phyloP scores from a whole-genome alignment of 2,113 vertebrate genomes.

The Tenrec ecaudatus region DNA sequence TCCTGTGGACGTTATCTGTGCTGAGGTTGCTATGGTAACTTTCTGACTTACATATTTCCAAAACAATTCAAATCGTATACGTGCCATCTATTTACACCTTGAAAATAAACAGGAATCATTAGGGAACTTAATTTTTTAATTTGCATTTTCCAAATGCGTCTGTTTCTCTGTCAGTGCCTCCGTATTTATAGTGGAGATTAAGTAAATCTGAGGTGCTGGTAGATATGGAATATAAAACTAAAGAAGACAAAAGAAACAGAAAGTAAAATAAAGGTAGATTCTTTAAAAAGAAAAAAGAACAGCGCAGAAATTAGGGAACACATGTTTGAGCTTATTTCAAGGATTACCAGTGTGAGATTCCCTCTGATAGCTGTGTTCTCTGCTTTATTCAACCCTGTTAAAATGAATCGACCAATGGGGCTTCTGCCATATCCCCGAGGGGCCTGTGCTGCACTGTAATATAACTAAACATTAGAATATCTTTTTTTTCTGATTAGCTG shows the following conservation, averaged over 20 bases:
- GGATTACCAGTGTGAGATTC: constrained; percentile 61
- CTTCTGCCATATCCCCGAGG: constrained; percentile 50
- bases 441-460: constrained; percentile 50
- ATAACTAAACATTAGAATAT: constrained; percentile 66
- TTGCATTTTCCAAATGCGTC: constrained; percentile 22
- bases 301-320: constrained; percentile 56
- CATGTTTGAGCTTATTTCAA: constrained; percentile 47
- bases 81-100: not conserved
- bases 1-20: constrained; percentile 62
- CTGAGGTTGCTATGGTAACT: constrained; percentile 73
- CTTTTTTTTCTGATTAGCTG: constrained; percentile 70
- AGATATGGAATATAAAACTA: constrained; percentile 17
- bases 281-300: constrained; percentile 40
- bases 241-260: not conserved
- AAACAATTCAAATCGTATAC: not conserved
- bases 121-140: constrained; percentile 24
- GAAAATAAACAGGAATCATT: constrained; percentile 31
- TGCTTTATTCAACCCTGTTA: constrained; percentile 57
- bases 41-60: constrained; percentile 29
- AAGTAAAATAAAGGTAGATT: constrained; percentile 47
- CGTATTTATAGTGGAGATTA: not conserved
- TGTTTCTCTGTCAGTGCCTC: not conserved
- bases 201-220: constrained; percentile 51
- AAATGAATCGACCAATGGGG: constrained; percentile 56
- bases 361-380: constrained; percentile 56